phyloP scores from a whole-genome alignment of 2,888 invertebrate species.

The Bombylius major region DNA sequence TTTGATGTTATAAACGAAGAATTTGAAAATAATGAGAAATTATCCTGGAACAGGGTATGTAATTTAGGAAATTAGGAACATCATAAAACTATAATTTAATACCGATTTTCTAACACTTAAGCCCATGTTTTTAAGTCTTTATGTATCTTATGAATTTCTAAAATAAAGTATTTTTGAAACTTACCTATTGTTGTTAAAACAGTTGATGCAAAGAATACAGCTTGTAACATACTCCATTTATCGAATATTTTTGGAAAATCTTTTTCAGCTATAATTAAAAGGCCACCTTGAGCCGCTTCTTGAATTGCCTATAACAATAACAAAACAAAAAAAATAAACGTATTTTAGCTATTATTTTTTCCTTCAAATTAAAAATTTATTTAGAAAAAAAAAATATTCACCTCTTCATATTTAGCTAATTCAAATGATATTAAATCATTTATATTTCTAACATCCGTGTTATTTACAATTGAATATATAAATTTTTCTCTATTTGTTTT shows the following conservation, averaged over 20 bases:
- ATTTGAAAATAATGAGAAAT: no score
- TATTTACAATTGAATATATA: constrained; percentile 47
- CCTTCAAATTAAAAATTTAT: neutral
- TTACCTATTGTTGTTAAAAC: constrained; percentile 83
- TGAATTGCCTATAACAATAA: constrained; percentile 43
- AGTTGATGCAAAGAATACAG: constrained; percentile 81
- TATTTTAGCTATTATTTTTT: neutral
- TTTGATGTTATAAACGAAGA: no score
- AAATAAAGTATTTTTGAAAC: constrained; percentile 9
- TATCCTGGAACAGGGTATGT: no score
- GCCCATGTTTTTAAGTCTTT: no score
- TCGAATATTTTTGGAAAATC: constrained; percentile 45
- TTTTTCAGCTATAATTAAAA: constrained; percentile 43
- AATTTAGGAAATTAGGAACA: no score
- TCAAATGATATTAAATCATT: constrained; percentile 43
- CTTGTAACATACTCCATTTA: constrained; percentile 70
- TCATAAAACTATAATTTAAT: no score
- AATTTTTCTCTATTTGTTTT: constrained; percentile 45
- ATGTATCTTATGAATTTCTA: no score
- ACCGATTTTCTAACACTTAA: no score
- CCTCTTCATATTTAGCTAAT: constrained; percentile 41
- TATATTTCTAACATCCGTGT: constrained; percentile 43
- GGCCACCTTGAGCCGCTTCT: constrained; percentile 57
- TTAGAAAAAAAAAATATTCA: constrained; percentile 15
- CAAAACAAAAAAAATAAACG: neutral